Conservation (phyloP, 2,888 invertebrate genomes). For the Lymantria monacha region DNA sequence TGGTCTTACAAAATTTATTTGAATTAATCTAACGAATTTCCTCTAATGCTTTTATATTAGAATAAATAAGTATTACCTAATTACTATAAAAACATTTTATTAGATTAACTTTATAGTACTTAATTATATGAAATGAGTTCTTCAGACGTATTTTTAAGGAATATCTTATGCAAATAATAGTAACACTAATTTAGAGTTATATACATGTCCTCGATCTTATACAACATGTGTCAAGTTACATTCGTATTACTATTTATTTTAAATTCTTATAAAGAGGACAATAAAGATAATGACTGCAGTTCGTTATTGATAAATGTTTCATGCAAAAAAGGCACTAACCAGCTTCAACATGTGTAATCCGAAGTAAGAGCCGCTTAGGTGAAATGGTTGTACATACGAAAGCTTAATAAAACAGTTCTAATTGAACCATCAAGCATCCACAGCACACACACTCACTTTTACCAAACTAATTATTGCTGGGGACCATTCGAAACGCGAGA, state of each 20-base stretch:
- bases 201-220: too few relatives aligned
- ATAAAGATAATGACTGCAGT: slow-evolving; percentile 15
- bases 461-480: slow-evolving; percentile 72
- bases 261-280: neutral
- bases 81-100: too few relatives aligned
- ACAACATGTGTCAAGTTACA: too few relatives aligned
- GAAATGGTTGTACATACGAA: slow-evolving; percentile 51
- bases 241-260: too few relatives aligned
- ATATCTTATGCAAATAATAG: too few relatives aligned
- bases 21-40: too few relatives aligned
- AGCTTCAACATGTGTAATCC: slow-evolving; percentile 71
- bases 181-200: too few relatives aligned
- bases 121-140: too few relatives aligned
- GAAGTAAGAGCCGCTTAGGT: slow-evolving; percentile 44
- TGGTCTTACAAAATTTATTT: neutral
- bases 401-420: slow-evolving; percentile 65
- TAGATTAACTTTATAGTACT: too few relatives aligned
- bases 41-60: too few relatives aligned
- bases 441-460: slow-evolving; percentile 79
- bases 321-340: slow-evolving; percentile 58
- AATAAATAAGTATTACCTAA: too few relatives aligned
- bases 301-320: slow-evolving; percentile 35
- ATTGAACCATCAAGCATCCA: slow-evolving; percentile 71
- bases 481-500: slow-evolving; percentile 69
- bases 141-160: too few relatives aligned